Evolutionary conservation across 2,888 invertebrate species (phyloP).

Genomic region (Xylota sylvarum): DNA sequence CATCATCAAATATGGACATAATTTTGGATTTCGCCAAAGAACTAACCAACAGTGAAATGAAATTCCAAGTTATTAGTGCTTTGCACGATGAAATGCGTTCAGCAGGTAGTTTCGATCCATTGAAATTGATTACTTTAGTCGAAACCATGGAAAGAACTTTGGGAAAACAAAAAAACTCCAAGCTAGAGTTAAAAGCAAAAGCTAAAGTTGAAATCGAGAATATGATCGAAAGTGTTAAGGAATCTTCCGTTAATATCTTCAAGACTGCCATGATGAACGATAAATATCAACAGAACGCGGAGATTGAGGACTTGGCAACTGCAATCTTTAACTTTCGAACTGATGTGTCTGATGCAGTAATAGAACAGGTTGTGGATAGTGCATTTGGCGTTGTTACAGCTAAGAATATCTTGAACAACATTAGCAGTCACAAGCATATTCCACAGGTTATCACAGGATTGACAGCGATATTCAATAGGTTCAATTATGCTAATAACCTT

Average conservation of each 20-base stretch:
- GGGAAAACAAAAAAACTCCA: background rate
- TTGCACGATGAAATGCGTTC: slow-evolving; percentile 38
- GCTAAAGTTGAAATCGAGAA: slow-evolving; percentile 7
- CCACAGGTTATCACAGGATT: slow-evolving; percentile 45
- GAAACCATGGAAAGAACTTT: slow-evolving; percentile 8
- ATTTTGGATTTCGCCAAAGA: slow-evolving; percentile 28
- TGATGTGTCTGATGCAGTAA: slow-evolving; percentile 44
- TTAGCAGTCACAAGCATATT: slow-evolving; percentile 42
- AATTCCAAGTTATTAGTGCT: slow-evolving; percentile 14
- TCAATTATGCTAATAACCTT: slow-evolving; percentile 38
- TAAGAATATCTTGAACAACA: slow-evolving; percentile 19
- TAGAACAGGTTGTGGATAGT: slow-evolving; percentile 36
- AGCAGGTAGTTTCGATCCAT: slow-evolving; percentile 18
- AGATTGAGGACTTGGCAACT: slow-evolving; percentile 22
- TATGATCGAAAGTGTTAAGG: slow-evolving; percentile 12
- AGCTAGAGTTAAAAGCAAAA: slow-evolving; percentile 2
- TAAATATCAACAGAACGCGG: slow-evolving; percentile 17
- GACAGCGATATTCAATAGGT: slow-evolving; percentile 34
- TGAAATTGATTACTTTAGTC: slow-evolving; percentile 33
- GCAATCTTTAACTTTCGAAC: slow-evolving; percentile 21
- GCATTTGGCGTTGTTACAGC: slow-evolving; percentile 46
- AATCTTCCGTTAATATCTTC: background rate
- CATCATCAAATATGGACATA: slow-evolving; percentile 20
- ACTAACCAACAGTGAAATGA: background rate
- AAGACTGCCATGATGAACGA: slow-evolving; percentile 40